phyloP scores from a whole-genome alignment of 2,888 invertebrate genomes.

The Yponomeuta sedellus region DNA sequence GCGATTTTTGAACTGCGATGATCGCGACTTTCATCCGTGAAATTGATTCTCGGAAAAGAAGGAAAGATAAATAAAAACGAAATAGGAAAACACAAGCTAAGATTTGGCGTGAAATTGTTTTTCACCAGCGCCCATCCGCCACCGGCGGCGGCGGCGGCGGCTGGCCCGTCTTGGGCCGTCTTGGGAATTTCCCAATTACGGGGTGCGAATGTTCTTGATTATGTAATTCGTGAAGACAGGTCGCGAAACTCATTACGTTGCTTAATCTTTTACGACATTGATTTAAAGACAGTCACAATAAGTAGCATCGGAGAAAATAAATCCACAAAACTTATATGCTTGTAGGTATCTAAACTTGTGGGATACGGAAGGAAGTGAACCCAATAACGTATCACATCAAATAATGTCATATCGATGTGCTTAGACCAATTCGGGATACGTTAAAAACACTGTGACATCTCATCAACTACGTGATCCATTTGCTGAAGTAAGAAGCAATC shows the following conservation, averaged over 20 bases:
- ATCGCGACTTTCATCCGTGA: slow-evolving; percentile 76
- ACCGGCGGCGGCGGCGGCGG: slow-evolving; percentile 45
- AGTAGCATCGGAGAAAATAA: not conserved
- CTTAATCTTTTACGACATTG: slow-evolving; percentile 20
- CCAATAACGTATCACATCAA: slow-evolving; percentile 27
- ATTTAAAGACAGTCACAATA: not conserved
- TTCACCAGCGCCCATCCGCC: slow-evolving; percentile 50
- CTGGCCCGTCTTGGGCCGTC: slow-evolving; percentile 40
- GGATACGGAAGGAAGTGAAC: not conserved
- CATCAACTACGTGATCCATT: slow-evolving; percentile 78
- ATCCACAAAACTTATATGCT: not conserved
- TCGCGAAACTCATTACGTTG: slow-evolving; percentile 11
- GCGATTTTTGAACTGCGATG: slow-evolving; percentile 71
- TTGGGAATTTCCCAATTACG: slow-evolving; percentile 74
- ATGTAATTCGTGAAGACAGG: slow-evolving; percentile 33
- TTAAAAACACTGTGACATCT: slow-evolving; percentile 78
- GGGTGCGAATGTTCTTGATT: slow-evolving; percentile 68
- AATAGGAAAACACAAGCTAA: slow-evolving; percentile 77
- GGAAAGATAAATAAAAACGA: slow-evolving; percentile 77
- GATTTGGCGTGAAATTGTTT: slow-evolving; percentile 78
- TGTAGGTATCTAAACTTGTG: not conserved
- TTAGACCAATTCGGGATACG: slow-evolving; percentile 64
- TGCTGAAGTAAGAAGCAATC: slow-evolving; percentile 78
- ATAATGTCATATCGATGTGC: slow-evolving; percentile 41
- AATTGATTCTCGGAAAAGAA: slow-evolving; percentile 75